These are phyloP conservation scores for Donacobius atricapilla DNA, from an alignment of 2,113 vertebrate genomes.

Conservation along the genomic window DNA sequence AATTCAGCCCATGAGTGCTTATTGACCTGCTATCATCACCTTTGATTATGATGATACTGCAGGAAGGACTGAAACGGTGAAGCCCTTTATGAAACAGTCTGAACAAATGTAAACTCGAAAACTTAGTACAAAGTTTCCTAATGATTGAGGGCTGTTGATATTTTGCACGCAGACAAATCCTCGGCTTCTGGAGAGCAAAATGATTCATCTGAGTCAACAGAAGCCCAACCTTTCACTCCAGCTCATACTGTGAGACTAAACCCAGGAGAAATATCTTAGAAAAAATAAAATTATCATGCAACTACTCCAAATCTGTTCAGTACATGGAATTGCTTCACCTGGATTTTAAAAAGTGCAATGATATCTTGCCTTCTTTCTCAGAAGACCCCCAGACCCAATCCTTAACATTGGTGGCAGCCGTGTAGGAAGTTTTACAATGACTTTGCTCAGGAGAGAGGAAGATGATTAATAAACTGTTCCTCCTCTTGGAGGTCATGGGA, in stretches of 20 bases:
- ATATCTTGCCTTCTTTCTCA: not conserved
- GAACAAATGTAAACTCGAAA: not conserved
- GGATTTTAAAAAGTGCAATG: not conserved
- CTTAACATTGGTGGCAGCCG: not conserved
- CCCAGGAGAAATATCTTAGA: not conserved
- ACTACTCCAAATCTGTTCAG: not conserved
- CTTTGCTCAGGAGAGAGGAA: not conserved
- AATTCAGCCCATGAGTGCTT: not conserved
- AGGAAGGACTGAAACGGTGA: not conserved
- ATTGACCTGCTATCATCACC: not conserved
- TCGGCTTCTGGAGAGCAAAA: not conserved
- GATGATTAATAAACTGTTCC: not conserved
- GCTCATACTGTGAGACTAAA: not conserved
- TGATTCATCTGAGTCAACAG: not conserved
- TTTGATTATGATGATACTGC: not conserved
- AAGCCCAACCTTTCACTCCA: not conserved
- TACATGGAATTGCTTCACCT: not conserved
- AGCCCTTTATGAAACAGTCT: not conserved
- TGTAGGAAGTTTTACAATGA: not conserved
- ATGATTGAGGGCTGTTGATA: not conserved
- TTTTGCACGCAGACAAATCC: not conserved
- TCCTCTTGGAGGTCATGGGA: not conserved
- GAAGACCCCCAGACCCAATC: not conserved
- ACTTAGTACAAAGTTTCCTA: not conserved
- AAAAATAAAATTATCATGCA: not conserved